Conservation (phyloP, 2,797 vertebrate genomes). For the Enteromius argenteus region DNA sequence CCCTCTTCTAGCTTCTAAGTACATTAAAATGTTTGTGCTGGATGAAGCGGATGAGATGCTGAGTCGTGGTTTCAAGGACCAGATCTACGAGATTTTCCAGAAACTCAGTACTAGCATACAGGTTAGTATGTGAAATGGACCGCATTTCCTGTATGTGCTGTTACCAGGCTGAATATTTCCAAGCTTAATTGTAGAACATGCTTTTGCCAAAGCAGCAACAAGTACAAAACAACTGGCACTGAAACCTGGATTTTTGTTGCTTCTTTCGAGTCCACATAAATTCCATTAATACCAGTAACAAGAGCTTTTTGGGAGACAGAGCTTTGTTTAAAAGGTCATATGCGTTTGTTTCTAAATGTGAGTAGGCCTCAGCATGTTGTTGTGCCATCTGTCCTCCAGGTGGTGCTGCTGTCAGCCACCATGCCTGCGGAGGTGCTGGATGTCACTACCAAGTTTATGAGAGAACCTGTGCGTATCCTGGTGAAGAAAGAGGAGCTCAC, state of each 20-base stretch:
- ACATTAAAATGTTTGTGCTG: constrained; percentile 84
- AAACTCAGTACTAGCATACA: constrained; percentile 81
- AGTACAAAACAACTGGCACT: background rate
- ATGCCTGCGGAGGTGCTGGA: constrained; percentile 89
- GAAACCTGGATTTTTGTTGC: background rate
- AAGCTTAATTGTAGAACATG: background rate
- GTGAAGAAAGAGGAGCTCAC: constrained; percentile 92
- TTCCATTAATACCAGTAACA: background rate
- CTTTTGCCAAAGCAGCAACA: background rate
- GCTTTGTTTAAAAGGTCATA: background rate
- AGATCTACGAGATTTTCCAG: constrained; percentile 86
- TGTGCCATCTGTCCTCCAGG: constrained; percentile 68
- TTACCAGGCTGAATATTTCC: background rate
- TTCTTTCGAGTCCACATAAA: background rate
- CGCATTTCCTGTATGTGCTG: background rate
- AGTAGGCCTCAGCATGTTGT: background rate
- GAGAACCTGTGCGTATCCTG: constrained; percentile 87
- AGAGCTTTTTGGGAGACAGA: background rate
- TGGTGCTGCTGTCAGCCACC: constrained; percentile 88
- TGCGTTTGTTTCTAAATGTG: constrained; percentile 8
- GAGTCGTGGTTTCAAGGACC: constrained; percentile 84
- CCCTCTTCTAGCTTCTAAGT: constrained; percentile 74
- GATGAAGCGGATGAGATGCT: constrained; percentile 85
- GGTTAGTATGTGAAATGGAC: constrained; percentile 61
- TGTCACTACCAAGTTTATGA: constrained; percentile 92